These are phyloP conservation scores for Brachionus asplanchnoidis DNA, from an alignment of 1,140 invertebrate genomes.

Conservation along the genomic window DNA sequence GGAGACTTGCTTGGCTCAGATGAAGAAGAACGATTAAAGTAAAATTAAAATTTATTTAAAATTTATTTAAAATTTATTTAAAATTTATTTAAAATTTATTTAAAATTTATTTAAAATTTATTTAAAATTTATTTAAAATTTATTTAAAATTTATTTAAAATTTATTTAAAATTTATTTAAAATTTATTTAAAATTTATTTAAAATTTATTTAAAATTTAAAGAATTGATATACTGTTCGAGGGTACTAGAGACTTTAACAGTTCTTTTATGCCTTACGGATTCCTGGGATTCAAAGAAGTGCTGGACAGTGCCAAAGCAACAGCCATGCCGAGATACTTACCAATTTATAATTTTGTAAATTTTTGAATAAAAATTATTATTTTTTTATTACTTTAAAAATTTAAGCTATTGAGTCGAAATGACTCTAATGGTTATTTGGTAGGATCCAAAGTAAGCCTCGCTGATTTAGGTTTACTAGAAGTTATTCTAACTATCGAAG, in stretches of 20 bases:
- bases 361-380: not conserved
- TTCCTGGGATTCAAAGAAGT: conserved; percentile 23
- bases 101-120: not conserved
- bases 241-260: conserved; percentile 16
- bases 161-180: not conserved
- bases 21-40: conserved; percentile 36
- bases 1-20: not conserved
- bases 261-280: conserved; percentile 32
- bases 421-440: conserved; percentile 33
- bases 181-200: not conserved
- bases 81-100: not conserved
- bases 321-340: conserved; percentile 24
- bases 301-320: conserved; percentile 6
- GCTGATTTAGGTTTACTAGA: conserved; percentile 37
- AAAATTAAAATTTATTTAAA: not conserved
- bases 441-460: not conserved
- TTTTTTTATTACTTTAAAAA: not conserved
- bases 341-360: conserved; percentile 22
- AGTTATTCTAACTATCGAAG: conserved; percentile 28
- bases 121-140: not conserved
- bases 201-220: not conserved
- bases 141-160: not conserved
- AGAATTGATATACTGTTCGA: conserved; percentile 35
- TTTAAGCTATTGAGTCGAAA: conserved; percentile 2
- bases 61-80: not conserved